Conservation (phyloP, 2,888 invertebrate species). For the Scotopteryx bipunctaria region DNA sequence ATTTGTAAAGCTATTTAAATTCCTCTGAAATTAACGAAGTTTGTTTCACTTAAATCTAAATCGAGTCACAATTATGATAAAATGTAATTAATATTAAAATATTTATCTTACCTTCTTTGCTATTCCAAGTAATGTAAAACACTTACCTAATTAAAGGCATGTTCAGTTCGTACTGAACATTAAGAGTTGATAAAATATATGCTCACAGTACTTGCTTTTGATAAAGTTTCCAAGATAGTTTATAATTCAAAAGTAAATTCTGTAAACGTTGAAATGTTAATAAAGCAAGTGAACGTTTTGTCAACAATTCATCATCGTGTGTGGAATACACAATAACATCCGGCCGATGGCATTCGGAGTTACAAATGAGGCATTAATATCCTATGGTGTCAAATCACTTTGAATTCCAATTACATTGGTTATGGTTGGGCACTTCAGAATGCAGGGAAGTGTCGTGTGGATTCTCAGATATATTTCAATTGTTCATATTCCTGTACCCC, state of each 20-base stretch:
- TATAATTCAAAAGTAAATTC: conserved; percentile 9
- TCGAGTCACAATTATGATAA: not conserved
- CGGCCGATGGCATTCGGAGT: conserved; percentile 45
- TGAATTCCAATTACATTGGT: conserved; percentile 2
- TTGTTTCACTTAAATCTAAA: not conserved
- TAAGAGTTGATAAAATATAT: too few relatives aligned
- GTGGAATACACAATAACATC: conserved; percentile 58
- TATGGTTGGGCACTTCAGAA: not conserved
- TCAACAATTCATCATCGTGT: conserved; percentile 52
- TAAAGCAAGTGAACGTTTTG: conserved; percentile 48
- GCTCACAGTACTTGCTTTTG: too few relatives aligned
- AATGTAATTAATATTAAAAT: too few relatives aligned
- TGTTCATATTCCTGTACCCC: too few relatives aligned
- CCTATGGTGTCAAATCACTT: conserved; percentile 13
- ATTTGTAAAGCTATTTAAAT: conserved; percentile 14
- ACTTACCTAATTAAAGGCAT: too few relatives aligned
- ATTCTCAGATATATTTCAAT: too few relatives aligned
- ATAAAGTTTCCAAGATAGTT: not conserved
- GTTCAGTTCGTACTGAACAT: not conserved
- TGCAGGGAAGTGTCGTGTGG: not conserved
- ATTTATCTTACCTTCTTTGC: too few relatives aligned
- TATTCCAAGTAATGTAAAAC: too few relatives aligned
- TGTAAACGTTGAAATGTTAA: conserved; percentile 21
- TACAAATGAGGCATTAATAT: conserved; percentile 32
- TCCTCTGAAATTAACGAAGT: not conserved